These are phyloP conservation scores for Spodoptera picta DNA, from an alignment of 2,888 invertebrate species.

Conservation along the genomic window DNA sequence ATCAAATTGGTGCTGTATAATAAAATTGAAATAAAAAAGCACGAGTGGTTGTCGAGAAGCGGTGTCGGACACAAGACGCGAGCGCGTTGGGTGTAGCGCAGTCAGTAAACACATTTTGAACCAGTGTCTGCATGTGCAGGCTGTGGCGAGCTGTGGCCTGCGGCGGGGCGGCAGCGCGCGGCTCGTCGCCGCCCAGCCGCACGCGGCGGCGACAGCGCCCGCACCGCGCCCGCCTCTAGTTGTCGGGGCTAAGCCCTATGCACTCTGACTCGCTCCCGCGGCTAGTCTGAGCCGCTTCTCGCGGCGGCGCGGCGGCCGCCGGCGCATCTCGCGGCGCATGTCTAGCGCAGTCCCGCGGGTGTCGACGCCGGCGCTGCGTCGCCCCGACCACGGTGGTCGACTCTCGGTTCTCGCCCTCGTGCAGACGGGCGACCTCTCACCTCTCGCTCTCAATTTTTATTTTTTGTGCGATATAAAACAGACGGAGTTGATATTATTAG, in stretches of 20 bases:
- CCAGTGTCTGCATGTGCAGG: constrained; percentile 86
- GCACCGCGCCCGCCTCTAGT: constrained; percentile 77
- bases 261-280: constrained; percentile 78
- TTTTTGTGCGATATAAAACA: constrained; percentile 69
- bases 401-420: constrained; percentile 70
- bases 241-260: constrained; percentile 80
- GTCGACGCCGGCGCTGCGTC: constrained; percentile 56
- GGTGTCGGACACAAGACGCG: constrained; percentile 72
- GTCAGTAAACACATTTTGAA: constrained; percentile 66
- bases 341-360: constrained; percentile 54
- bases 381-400: constrained; percentile 60
- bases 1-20: constrained; percentile 50
- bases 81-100: constrained; percentile 57
- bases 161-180: constrained; percentile 72
- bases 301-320: constrained; percentile 67
- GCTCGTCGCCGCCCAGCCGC: constrained; percentile 59
- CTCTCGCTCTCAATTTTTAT: constrained; percentile 74
- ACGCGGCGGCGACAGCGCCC: constrained; percentile 63
- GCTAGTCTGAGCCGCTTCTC: constrained; percentile 86
- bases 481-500: constrained; percentile 72
- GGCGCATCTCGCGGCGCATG: constrained; percentile 59
- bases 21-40: constrained; percentile 45
- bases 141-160: constrained; percentile 81
- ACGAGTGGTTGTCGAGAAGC: constrained; percentile 73
- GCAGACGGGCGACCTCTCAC: constrained; percentile 69